Conservation (phyloP, 2,797 vertebrate genomes). For the Synaphobranchus kaupii region DNA sequence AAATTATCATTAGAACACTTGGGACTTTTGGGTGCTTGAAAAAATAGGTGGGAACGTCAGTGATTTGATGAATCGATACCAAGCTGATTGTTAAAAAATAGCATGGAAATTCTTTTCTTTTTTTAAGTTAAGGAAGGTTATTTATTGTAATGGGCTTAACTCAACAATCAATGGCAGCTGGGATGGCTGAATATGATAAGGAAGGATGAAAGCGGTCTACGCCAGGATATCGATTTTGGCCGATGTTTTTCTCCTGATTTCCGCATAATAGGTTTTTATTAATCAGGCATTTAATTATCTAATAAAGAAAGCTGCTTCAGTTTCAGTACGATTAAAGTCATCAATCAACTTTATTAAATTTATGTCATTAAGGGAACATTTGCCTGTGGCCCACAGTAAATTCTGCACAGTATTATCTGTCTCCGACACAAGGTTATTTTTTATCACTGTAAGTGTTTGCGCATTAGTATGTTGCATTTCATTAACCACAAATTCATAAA, state of each 20-base stretch:
- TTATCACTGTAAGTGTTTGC: neutral
- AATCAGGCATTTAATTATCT: conserved; percentile 68
- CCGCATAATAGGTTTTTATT: conserved; percentile 64
- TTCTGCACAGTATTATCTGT: conserved; percentile 20
- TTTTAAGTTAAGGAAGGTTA: neutral
- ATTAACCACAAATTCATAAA: neutral
- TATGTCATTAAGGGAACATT: conserved; percentile 47
- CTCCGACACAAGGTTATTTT: neutral
- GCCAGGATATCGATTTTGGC: neutral
- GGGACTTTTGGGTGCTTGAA: neutral
- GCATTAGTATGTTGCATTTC: neutral
- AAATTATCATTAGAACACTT: neutral
- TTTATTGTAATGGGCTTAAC: neutral
- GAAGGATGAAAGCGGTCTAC: neutral
- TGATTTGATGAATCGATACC: neutral
- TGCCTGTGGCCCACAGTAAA: conserved; percentile 4
- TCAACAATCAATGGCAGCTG: neutral
- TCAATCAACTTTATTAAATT: conserved; percentile 61
- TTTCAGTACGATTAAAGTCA: conserved; percentile 64
- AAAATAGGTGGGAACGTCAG: neutral
- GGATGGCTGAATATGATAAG: neutral
- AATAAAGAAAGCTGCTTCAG: conserved; percentile 56
- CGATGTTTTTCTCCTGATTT: conserved; percentile 44
- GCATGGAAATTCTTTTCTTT: neutral
- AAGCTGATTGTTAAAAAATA: neutral